Percentiles rank a stretch among this genome's conserved stretches.
These are phyloP conservation scores for Fulmarus glacialis DNA, from an alignment of 2,113 vertebrate species.

Conservation along the genomic window DNA sequence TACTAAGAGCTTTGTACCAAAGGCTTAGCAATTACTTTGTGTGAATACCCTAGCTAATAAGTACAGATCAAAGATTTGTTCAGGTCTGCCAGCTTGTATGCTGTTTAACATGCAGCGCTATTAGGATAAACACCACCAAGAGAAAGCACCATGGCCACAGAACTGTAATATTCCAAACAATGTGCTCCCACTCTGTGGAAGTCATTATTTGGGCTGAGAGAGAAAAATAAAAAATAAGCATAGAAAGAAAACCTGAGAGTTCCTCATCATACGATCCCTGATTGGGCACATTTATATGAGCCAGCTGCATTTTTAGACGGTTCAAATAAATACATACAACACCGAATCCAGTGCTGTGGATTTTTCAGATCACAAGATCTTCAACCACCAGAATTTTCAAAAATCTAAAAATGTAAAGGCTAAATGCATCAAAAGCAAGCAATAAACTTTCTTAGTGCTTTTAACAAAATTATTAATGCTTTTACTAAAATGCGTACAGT, in stretches of 20 bases:
- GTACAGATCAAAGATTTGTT: slow-evolving; percentile 81
- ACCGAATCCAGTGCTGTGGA: accelerated
- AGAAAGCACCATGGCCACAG: slow-evolving; percentile 45
- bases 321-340: not conserved
- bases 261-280: not conserved
- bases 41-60: slow-evolving; percentile 79
- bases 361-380: not conserved
- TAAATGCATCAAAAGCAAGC: not conserved
- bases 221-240: not conserved
- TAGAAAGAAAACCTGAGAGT: not conserved
- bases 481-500: not conserved
- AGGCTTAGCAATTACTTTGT: slow-evolving; percentile 76
- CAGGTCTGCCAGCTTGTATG: slow-evolving; percentile 68
- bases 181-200: not conserved
- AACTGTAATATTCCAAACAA: slow-evolving; percentile 45
- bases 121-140: slow-evolving; percentile 73
- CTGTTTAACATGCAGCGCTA: slow-evolving; percentile 75
- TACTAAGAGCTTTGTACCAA: slow-evolving; percentile 75
- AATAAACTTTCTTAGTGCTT: not conserved
- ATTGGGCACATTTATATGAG: not conserved
- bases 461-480: not conserved
- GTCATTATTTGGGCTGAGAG: not conserved
- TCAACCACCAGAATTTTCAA: not conserved
- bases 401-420: not conserved
- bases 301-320: not conserved